Base-by-base conservation (phyloP, 2,888 invertebrate genomes). In the Lydus trimaculatus region DNA sequence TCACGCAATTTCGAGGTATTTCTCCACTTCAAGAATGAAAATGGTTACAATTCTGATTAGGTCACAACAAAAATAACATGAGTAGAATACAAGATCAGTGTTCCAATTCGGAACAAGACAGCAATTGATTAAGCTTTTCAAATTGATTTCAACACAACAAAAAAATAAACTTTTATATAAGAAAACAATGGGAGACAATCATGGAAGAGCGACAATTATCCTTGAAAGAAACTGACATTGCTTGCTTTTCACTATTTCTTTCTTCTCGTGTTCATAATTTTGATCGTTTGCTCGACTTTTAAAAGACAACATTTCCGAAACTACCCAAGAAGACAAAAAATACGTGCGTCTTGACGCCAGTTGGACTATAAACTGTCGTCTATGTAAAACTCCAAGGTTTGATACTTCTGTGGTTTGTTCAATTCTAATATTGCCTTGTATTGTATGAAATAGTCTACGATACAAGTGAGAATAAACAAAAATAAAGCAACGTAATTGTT, bases 291-390 rank as follows among this genome's bases (percentile, higher is more conserved):
- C 20, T 9, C n/a, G 20, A 48, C 48, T 11, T 48, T 48, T 48
- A 48, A 48, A 48, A 20, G 20, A 23, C 20, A 48, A 11, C 7
- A 48, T 20, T 20, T 48, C 9, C 8, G 7, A 43, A 43, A n/a
- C 39, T n/a, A 48, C 48, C 20, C 48, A 48, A 9, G 36, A 66
- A 61, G 36, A 59, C 5, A 9, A 48, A 65, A 62, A 65, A 48
- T 61, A 62, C 62, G 43, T 31, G 39, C 62, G 61, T 64, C 64
- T 64, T 23, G 64, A 65, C 68, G 61, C 39, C 65, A 65, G 62
- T 68, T 65, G 25, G 65, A 65, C 68, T 65, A 65, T 68, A 68
- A 68, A 68, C 61, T 63, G 61, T 61, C 39, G 58, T 52, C 64
- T 28, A 28, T 28, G 28, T 28, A 28, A 28, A 28, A 28, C 43